Percentiles rank a stretch among this genome's conserved stretches.
phyloP scores from a whole-genome alignment of 2,888 invertebrate species.

The Zhengitettix transpicula region DNA sequence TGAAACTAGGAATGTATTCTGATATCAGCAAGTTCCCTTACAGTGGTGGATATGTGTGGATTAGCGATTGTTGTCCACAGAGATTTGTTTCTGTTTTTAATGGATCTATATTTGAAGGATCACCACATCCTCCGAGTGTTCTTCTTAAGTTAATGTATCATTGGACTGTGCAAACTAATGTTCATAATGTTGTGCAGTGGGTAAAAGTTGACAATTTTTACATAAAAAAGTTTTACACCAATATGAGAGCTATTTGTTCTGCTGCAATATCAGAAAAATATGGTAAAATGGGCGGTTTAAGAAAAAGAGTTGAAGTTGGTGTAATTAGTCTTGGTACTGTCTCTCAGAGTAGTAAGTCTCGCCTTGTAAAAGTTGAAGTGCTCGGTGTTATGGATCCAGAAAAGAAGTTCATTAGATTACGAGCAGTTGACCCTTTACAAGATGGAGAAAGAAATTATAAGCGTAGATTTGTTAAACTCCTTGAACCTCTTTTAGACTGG shows the following conservation, averaged over 20 bases:
- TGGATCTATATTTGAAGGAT: slow-evolving; percentile 73
- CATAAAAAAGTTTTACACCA: slow-evolving; percentile 48
- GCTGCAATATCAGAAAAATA: slow-evolving; percentile 64
- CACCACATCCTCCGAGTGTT: slow-evolving; percentile 67
- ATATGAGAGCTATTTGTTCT: slow-evolving; percentile 60
- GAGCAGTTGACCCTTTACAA: slow-evolving; percentile 64
- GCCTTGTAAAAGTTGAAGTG: slow-evolving; percentile 78
- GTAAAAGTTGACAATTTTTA: slow-evolving; percentile 61
- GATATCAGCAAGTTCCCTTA: slow-evolving; percentile 71
- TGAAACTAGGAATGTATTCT: slow-evolving; percentile 74
- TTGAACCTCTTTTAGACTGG: slow-evolving; percentile 63
- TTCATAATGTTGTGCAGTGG: slow-evolving; percentile 79
- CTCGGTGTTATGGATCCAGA: slow-evolving; percentile 63
- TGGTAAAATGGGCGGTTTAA: slow-evolving; percentile 51
- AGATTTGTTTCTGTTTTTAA: slow-evolving; percentile 74
- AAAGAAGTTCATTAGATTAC: slow-evolving; percentile 53
- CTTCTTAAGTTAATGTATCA: slow-evolving; percentile 74
- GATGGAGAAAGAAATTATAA: slow-evolving; percentile 66
- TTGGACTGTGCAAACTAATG: slow-evolving; percentile 82
- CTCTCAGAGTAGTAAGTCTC: slow-evolving; percentile 54
- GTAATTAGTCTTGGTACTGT: slow-evolving; percentile 79
- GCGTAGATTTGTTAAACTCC: slow-evolving; percentile 64
- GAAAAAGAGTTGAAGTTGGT: slow-evolving; percentile 57
- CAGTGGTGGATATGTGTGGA: slow-evolving; percentile 85
- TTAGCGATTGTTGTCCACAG: slow-evolving; percentile 71